Evolutionary conservation across 2,113 vertebrate genomes (phyloP).

Genomic region (Lepisosteus osseus): DNA sequence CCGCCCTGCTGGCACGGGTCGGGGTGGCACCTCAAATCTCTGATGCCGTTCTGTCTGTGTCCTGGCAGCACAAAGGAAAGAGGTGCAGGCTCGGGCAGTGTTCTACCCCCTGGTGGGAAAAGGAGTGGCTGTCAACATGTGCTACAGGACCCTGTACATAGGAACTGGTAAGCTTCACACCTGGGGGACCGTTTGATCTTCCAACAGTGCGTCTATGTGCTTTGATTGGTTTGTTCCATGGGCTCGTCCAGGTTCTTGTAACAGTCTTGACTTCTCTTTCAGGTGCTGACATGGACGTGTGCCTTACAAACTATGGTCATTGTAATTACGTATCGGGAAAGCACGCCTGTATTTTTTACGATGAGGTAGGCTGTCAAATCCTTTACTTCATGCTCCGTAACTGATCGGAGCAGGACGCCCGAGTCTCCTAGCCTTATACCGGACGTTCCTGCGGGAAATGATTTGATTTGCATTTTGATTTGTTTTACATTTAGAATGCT

Average conservation of each 20-base stretch:
- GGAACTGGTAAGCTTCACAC: constrained; percentile 81
- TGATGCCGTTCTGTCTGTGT: constrained; percentile 20
- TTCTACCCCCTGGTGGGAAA: constrained; percentile 89
- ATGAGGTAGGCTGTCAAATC: constrained; percentile 74
- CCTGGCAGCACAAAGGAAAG: constrained; percentile 75
- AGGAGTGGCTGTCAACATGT: constrained; percentile 88
- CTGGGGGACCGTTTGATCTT: too few relatives aligned
- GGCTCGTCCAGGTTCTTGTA: neutral
- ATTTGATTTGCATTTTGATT: too few relatives aligned
- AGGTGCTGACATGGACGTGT: constrained; percentile 99
- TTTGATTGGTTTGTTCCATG: too few relatives aligned
- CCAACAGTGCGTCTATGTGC: too few relatives aligned
- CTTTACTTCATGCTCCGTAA: neutral
- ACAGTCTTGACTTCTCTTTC: constrained; percentile 12
- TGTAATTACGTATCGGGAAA: constrained; percentile 97
- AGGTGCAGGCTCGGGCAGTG: constrained; percentile 88
- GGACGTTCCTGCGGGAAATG: too few relatives aligned
- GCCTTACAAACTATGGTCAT: constrained; percentile 98
- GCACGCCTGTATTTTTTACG: constrained; percentile 97
- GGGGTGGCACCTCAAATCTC: neutral
- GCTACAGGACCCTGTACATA: constrained; percentile 94
- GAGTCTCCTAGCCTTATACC: too few relatives aligned
- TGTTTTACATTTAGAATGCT: too few relatives aligned
- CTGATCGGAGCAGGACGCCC: too few relatives aligned
- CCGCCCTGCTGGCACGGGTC: neutral